Conservation (phyloP, 1,140 invertebrate genomes). For the Pseudomyrmex sp. region DNA sequence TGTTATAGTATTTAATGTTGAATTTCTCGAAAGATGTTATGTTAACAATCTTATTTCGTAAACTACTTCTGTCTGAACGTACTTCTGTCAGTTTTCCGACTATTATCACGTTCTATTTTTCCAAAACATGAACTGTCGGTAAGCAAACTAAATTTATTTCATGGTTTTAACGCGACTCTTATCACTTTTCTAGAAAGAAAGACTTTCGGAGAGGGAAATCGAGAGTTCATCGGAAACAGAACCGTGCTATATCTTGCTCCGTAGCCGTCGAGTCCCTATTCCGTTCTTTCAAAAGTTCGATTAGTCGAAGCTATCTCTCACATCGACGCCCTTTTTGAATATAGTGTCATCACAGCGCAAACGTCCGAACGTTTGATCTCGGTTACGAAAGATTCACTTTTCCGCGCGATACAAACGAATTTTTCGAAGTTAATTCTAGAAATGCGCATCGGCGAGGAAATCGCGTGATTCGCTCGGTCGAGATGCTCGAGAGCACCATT, state of each 20-base stretch:
- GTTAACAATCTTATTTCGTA: background rate
- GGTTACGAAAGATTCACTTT: conserved; percentile 20
- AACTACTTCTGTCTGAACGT: background rate
- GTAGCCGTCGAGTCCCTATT: background rate
- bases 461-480: conserved; percentile 1
- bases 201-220: background rate
- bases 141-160: too few relatives aligned
- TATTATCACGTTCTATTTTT: background rate
- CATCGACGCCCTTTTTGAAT: background rate
- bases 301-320: conserved; percentile 26
- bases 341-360: conserved; percentile 22
- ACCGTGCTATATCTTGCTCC: background rate
- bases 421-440: conserved; percentile 2
- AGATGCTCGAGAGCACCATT: background rate
- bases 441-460: conserved; percentile 27
- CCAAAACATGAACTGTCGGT: too few relatives aligned
- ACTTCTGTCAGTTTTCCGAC: background rate
- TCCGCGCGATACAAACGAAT: conserved; percentile 7
- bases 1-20: background rate
- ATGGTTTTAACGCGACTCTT: too few relatives aligned
- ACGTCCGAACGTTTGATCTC: conserved; percentile 30
- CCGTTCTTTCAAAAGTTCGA: conserved; percentile 13
- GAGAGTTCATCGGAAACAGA: conserved; percentile 28
- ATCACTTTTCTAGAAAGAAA: background rate
- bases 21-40: conserved; percentile 35